Percentiles rank a stretch among this genome's conserved stretches.
Evolutionary conservation across 2,888 invertebrate genomes (phyloP).

Genomic region (Cryptops parisi): DNA sequence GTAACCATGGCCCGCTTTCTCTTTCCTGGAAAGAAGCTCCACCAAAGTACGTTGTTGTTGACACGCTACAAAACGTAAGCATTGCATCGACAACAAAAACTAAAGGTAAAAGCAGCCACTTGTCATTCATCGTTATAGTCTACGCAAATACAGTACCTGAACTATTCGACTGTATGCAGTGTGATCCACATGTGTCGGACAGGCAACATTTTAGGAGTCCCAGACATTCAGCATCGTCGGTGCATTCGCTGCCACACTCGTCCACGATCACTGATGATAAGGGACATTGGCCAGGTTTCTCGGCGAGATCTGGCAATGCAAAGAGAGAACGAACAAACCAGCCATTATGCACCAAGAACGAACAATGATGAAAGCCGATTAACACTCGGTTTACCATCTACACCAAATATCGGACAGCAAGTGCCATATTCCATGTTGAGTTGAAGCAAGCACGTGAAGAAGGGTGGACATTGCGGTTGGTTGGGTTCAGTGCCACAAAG

Average conservation of each 20-base stretch:
- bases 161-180: conserved; percentile 56
- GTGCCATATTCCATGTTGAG: conserved; percentile 33
- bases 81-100: too few species aligned
- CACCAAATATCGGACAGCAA: conserved; percentile 15
- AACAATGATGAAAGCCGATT: too few species aligned
- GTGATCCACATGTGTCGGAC: conserved; percentile 48
- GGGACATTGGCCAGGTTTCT: conserved; percentile 66
- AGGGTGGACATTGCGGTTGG: conserved; percentile 67
- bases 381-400: too few species aligned
- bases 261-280: conserved; percentile 15
- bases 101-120: too few species aligned
- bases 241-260: conserved; percentile 22
- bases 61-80: conserved; percentile 46
- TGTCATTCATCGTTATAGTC: too few species aligned
- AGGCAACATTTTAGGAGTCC: conserved; percentile 68
- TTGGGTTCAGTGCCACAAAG: conserved; percentile 65
- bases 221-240: conserved; percentile 65
- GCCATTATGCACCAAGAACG: too few species aligned
- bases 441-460: conserved; percentile 65
- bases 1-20: conserved; percentile 66
- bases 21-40: conserved; percentile 57
- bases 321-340: too few species aligned
- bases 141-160: conserved; percentile 36
- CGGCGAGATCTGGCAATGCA: conserved; percentile 50
- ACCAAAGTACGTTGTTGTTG: conserved; percentile 61